Percentiles rank a stretch among this genome's conserved stretches.
Conservation (phyloP, 2,888 invertebrate species). For the Cremastinae sp. region DNA sequence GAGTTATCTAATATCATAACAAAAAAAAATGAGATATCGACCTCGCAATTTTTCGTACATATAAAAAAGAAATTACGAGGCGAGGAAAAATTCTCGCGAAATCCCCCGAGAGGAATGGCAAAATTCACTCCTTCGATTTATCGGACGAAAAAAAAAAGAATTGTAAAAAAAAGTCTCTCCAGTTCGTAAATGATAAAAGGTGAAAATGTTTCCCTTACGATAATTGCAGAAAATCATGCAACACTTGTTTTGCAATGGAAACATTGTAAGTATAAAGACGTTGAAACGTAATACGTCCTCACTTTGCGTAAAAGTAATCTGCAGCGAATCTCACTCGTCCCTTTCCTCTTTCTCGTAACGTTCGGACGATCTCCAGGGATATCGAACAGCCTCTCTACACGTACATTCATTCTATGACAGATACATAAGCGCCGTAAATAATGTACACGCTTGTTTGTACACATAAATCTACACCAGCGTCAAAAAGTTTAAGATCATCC, state of each 20-base stretch:
- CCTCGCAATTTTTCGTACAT: no score
- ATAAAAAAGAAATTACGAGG: no score
- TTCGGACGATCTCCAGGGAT: conserved; percentile 49
- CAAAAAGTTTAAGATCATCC: no score
- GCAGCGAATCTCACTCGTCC: conserved; percentile 48
- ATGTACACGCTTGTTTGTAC: no score
- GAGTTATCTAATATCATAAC: conserved; percentile 50
- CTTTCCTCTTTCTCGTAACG: not conserved
- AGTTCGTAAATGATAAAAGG: not conserved
- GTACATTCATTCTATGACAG: not conserved
- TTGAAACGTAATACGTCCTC: conserved; percentile 22
- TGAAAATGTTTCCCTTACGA: conserved; percentile 7
- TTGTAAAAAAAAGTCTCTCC: not conserved
- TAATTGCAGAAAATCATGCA: not conserved
- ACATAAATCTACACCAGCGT: no score
- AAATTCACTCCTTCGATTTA: no score
- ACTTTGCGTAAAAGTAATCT: conserved; percentile 56
- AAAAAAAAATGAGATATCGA: conserved; percentile 38
- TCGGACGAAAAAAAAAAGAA: not conserved
- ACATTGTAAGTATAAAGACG: conserved; percentile 4
- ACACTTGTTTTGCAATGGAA: conserved; percentile 16
- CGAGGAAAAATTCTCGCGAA: no score
- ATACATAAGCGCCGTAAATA: no score
- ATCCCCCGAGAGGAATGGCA: no score
- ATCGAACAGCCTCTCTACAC: conserved; percentile 47